These are phyloP conservation scores for Pelochelys cantorii DNA, from an alignment of 2,797 vertebrate genomes.

Conservation along the genomic window DNA sequence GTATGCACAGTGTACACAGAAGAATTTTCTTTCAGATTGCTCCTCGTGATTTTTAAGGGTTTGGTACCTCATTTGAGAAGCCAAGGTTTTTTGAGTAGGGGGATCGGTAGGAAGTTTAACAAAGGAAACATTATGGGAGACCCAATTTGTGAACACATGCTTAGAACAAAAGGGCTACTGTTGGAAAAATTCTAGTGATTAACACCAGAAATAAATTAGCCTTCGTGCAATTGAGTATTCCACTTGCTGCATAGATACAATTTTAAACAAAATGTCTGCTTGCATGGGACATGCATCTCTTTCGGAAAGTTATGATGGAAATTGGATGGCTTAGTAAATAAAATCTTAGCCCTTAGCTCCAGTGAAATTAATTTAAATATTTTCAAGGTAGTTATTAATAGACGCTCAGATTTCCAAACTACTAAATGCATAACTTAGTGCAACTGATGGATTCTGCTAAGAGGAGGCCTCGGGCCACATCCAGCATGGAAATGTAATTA, in stretches of 20 bases:
- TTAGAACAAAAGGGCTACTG: neutral
- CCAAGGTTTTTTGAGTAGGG: neutral
- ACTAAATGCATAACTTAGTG: slow-evolving; percentile 10
- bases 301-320: slow-evolving; percentile 36
- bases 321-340: slow-evolving; percentile 58
- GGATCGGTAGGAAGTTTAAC: neutral
- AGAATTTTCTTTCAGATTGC: neutral
- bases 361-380: slow-evolving; percentile 51
- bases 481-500: slow-evolving; percentile 20
- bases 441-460: slow-evolving; percentile 29
- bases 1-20: neutral
- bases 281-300: slow-evolving; percentile 48
- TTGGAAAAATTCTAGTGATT: neutral
- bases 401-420: neutral
- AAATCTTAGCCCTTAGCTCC: slow-evolving; percentile 28
- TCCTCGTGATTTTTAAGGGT: neutral
- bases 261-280: slow-evolving; percentile 27
- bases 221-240: slow-evolving; percentile 30
- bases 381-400: slow-evolving; percentile 57
- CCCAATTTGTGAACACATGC: neutral
- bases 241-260: neutral
- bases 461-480: slow-evolving; percentile 10
- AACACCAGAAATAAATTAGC: slow-evolving; percentile 23
- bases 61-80: neutral
- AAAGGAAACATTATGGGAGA: neutral